Evolutionary conservation across 2,888 invertebrate species (phyloP).

Genomic region (Drosophila tripunctata): DNA sequence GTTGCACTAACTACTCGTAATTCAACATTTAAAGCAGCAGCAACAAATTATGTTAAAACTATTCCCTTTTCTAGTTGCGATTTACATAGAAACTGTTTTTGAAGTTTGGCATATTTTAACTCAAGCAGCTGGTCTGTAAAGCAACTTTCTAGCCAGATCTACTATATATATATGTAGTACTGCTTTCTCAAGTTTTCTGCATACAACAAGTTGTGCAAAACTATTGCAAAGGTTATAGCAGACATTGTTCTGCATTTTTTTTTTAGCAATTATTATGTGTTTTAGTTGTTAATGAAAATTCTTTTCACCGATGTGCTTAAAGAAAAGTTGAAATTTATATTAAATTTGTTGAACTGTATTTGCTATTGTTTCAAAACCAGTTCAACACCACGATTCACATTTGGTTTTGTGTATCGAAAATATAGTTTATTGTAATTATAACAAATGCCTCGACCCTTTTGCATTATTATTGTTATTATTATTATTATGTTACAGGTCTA

Average conservation of each 20-base stretch:
- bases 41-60: slow-evolving; percentile 24
- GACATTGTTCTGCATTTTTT: neutral
- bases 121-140: neutral
- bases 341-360: too few relatives aligned
- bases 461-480: slow-evolving; percentile 5
- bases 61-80: neutral
- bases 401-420: neutral
- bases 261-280: too few relatives aligned
- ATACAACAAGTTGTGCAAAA: neutral
- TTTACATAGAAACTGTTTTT: slow-evolving; percentile 8
- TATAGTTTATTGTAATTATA: neutral
- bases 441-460: neutral
- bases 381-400: neutral
- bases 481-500: slow-evolving; percentile 3
- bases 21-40: slow-evolving; percentile 20
- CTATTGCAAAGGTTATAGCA: neutral
- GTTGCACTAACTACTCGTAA: slow-evolving; percentile 32
- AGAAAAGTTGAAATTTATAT: too few relatives aligned
- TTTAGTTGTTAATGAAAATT: too few relatives aligned
- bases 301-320: too few relatives aligned
- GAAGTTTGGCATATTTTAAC: slow-evolving; percentile 6
- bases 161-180: too few relatives aligned
- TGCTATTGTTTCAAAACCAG: neutral
- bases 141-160: neutral
- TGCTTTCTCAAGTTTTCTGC: slow-evolving; percentile 1